These are phyloP conservation scores for Phortica variegata DNA, from an alignment of 1,140 invertebrate genomes.

Conservation along the genomic window DNA sequence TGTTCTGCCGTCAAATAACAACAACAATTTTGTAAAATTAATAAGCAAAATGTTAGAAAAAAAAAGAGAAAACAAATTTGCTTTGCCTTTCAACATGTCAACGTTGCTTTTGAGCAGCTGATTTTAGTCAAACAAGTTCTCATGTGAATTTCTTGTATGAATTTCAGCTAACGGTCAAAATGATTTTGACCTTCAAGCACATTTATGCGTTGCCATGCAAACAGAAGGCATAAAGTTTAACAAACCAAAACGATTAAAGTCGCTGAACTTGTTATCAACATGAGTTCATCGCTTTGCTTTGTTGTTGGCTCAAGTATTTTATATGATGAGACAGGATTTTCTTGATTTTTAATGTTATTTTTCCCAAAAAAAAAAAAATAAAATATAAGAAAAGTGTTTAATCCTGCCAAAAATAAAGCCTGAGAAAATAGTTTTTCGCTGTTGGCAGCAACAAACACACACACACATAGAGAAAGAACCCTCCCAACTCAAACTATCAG, in stretches of 20 bases:
- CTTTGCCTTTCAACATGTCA: slow-evolving; percentile 18
- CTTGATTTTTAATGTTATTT: no score
- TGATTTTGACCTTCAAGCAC: background rate
- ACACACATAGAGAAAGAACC: slow-evolving; percentile 23
- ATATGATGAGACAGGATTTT: no score
- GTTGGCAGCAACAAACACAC: slow-evolving; percentile 28
- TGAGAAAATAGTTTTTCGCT: slow-evolving; percentile 38
- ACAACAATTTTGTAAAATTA: no score
- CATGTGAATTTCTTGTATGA: slow-evolving; percentile 51
- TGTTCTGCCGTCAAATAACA: no score
- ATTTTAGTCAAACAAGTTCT: slow-evolving; percentile 32
- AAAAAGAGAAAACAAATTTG: no score
- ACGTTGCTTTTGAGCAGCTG: slow-evolving; percentile 12
- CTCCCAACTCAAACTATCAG: background rate
- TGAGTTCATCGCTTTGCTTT: no score
- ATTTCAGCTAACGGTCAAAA: slow-evolving; percentile 40
- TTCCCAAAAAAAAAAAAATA: slow-evolving; percentile 23
- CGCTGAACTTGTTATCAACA: slow-evolving; percentile 46
- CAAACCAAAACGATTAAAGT: no score
- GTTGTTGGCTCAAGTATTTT: no score
- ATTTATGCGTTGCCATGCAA: no score
- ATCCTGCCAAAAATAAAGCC: slow-evolving; percentile 32
- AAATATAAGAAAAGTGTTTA: slow-evolving; percentile 8
- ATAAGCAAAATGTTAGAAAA: no score
- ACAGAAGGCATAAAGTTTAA: no score